Percentiles rank a stretch among this genome's conserved stretches.
phyloP scores from a whole-genome alignment of 2,113 vertebrate genomes.

The Petrocephalus zakoni region DNA sequence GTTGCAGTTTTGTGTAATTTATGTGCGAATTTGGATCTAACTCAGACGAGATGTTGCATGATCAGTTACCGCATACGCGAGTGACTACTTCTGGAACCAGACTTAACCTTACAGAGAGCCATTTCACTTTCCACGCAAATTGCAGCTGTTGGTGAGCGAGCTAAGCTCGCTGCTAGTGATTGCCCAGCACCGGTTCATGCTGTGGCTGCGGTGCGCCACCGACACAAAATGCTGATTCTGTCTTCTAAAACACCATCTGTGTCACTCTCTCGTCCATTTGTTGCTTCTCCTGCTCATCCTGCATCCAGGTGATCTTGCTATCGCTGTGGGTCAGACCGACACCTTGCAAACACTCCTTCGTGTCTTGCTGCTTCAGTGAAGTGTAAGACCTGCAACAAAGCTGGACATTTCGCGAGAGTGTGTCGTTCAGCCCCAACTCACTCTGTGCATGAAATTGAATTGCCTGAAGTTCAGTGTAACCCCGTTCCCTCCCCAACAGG shows the following conservation, averaged over 20 bases:
- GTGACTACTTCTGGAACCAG: too few relatives aligned
- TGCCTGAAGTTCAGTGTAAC: too few relatives aligned
- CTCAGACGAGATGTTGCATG: too few relatives aligned
- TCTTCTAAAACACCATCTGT: not conserved
- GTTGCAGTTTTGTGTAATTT: too few relatives aligned
- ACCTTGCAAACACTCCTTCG: not conserved
- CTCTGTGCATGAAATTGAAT: not conserved
- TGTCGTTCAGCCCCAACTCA: not conserved
- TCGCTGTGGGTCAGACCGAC: not conserved
- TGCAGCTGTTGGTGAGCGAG: too few relatives aligned
- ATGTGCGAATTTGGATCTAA: too few relatives aligned
- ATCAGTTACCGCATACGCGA: too few relatives aligned
- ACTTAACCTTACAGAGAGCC: too few relatives aligned
- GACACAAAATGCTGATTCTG: not conserved
- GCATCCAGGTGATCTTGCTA: not conserved
- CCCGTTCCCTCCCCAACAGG: too few relatives aligned
- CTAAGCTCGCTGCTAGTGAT: not conserved
- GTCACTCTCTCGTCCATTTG: not conserved
- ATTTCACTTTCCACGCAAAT: too few relatives aligned
- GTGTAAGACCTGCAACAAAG: too few relatives aligned
- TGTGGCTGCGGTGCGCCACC: not conserved
- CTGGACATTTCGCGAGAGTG: too few relatives aligned
- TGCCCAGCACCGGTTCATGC: not conserved
- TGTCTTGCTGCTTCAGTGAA: not conserved
- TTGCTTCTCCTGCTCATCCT: not conserved